Evolutionary conservation across 2,797 vertebrate species (phyloP), one percentile per base, ranked within the genome.

Genomic region (Poliocrania exsul): DNA sequence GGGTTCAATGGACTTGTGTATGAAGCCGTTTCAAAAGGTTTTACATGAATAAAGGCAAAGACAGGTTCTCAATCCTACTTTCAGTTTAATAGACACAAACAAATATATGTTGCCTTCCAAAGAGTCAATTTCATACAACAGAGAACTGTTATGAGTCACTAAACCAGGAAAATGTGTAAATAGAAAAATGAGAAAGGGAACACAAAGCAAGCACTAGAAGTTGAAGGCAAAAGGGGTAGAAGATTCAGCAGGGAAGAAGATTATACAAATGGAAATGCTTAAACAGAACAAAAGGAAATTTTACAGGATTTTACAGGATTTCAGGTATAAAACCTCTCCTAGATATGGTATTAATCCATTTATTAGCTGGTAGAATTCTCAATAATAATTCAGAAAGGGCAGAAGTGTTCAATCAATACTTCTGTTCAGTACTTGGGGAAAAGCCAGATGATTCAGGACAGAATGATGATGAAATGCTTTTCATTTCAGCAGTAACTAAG

Each of bases 401-500:
- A 73, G 70, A 92, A 65, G 17, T 73, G 35, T 81, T 81, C 66
- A 81, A 91, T 97, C 95, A 91, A 95, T 96, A 94, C 79, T 93
- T 92, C 62, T 94, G 60, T 77, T 94, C 4, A 0, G 69, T 88
- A 84, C 91, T 91, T 94, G 92, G 89, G 85, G 67, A 93, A 91
- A 73, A 88, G 95, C 92, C 91, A 95, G 93, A 69, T 83, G 67
- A 96, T 92, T 88, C 71, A 73, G 81, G 87, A 90, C 67, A 95
- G 88, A 93, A 96, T 90, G 80, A 96, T 95, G 96, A 96, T 91
- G 77, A 92, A 97, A 93, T 61, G 73, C 64, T 86, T 92, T 95
- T 80, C 77, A 77, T 90, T 92, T 58, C 49, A 88, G 25, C 82
- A 73, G 77, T 94, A 96, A 92, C 93, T 93, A 95, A 93, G 73